Evolutionary conservation across 2,113 vertebrate species (phyloP).

Genomic region (Misgurnus anguillicaudatus): DNA sequence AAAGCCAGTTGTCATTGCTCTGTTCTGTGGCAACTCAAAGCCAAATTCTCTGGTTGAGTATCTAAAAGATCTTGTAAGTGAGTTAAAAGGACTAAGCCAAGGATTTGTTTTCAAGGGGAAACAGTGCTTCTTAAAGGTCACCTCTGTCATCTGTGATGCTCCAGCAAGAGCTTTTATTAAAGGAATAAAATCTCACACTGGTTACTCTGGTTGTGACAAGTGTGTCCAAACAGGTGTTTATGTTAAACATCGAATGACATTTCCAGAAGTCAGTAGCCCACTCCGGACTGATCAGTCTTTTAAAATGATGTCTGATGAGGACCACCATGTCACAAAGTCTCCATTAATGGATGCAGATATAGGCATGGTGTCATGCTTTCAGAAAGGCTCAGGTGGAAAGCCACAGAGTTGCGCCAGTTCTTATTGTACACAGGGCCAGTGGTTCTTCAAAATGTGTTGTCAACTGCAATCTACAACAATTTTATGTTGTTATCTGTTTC

Average conservation of each 20-base stretch:
- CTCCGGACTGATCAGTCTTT: neutral
- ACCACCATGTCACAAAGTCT: conserved; percentile 4
- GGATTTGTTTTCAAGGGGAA: neutral
- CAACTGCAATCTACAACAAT: too few species aligned
- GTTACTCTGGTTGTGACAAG: neutral
- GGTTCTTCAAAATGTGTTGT: too few species aligned
- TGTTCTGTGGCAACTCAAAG: neutral
- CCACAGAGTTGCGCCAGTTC: neutral
- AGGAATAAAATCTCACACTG: neutral
- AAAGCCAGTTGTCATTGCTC: neutral
- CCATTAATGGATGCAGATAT: conserved; percentile 16
- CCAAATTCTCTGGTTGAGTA: neutral
- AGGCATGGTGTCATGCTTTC: conserved; percentile 21
- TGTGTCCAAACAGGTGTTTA: conserved; percentile 7
- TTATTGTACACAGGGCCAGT: too few species aligned
- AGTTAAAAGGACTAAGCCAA: neutral
- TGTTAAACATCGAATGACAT: neutral
- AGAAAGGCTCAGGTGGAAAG: conserved; percentile 10
- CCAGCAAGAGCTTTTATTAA: neutral
- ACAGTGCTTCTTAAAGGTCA: neutral
- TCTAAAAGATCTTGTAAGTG: neutral
- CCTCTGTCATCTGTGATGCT: neutral
- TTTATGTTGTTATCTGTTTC: too few species aligned
- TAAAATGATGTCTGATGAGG: neutral
- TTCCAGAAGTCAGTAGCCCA: neutral